A percentile compares a stretch with the other conserved stretches of the same genome.
Conservation (phyloP, 1,140 invertebrate species). For the Pseudoatta argentina region DNA sequence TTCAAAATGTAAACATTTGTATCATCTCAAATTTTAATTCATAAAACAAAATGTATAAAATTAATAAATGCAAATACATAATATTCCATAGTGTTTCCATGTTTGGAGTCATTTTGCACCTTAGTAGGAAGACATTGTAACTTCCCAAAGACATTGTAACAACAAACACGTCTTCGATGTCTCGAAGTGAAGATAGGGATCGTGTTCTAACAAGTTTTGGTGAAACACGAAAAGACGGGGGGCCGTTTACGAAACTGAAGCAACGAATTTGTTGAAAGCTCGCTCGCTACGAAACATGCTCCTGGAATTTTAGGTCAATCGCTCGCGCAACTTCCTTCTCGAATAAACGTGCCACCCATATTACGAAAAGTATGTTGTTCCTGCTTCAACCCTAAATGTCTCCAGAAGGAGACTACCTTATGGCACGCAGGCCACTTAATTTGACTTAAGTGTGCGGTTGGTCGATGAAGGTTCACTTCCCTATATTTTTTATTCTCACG, state of each 20-base stretch:
- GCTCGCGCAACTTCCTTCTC: conserved; percentile 25
- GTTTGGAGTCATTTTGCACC: background rate
- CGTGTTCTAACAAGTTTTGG: conserved; percentile 50
- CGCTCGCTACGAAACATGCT: conserved; percentile 47
- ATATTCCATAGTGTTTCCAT: background rate
- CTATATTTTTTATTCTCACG: background rate
- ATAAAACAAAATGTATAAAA: background rate
- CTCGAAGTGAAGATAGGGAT: conserved; percentile 19
- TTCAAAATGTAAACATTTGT: background rate
- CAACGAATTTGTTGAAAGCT: conserved; percentile 56
- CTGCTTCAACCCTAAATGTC: background rate
- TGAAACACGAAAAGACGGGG: conserved; percentile 35
- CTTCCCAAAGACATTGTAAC: conserved; percentile 28
- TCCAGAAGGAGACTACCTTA: background rate
- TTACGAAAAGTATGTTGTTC: conserved; percentile 15
- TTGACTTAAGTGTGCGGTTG: conserved; percentile 33
- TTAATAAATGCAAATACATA: background rate
- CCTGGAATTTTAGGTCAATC: conserved; percentile 56
- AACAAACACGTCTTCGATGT: conserved; percentile 46
- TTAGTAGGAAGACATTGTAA: background rate
- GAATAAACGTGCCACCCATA: conserved; percentile 12
- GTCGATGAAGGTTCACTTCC: background rate
- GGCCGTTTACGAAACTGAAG: conserved; percentile 44
- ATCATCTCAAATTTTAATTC: background rate
- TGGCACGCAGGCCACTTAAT: conserved; percentile 34